These are phyloP conservation scores for Cinclus mexicanus DNA, from an alignment of 2,113 vertebrate genomes.

Conservation along the genomic window DNA sequence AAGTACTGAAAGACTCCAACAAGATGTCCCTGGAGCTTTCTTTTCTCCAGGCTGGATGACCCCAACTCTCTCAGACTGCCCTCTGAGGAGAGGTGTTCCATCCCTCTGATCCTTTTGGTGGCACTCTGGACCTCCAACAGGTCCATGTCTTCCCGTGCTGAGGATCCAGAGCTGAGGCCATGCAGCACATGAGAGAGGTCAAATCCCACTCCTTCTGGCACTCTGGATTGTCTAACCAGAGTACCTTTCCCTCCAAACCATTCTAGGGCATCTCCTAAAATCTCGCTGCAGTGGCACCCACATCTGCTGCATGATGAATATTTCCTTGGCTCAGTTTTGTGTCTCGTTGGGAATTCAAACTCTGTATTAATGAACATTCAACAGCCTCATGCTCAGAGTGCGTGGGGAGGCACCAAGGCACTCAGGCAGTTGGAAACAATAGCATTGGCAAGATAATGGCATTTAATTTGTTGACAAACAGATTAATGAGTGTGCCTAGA, in stretches of 20 bases:
- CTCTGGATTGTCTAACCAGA: not conserved
- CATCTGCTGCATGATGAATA: not conserved
- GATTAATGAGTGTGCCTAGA: constrained; percentile 31
- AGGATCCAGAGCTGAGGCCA: not conserved
- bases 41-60: not conserved
- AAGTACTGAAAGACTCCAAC: not conserved
- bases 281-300: not conserved
- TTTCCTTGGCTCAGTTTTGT: not conserved
- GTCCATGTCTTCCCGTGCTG: not conserved
- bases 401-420: not conserved
- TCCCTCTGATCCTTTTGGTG: not conserved
- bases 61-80: not conserved
- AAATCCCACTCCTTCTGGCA: not conserved
- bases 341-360: not conserved
- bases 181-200: not conserved
- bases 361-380: constrained; percentile 2
- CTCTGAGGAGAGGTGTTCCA: not conserved
- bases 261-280: not conserved
- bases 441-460: constrained; percentile 41
- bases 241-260: not conserved
- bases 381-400: not conserved
- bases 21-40: not conserved
- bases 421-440: constrained; percentile 40
- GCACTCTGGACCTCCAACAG: not conserved
- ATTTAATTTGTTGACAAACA: constrained; percentile 64